Base-by-base conservation (phyloP, 2,113 vertebrate species). In the Notechis scutatus region DNA sequence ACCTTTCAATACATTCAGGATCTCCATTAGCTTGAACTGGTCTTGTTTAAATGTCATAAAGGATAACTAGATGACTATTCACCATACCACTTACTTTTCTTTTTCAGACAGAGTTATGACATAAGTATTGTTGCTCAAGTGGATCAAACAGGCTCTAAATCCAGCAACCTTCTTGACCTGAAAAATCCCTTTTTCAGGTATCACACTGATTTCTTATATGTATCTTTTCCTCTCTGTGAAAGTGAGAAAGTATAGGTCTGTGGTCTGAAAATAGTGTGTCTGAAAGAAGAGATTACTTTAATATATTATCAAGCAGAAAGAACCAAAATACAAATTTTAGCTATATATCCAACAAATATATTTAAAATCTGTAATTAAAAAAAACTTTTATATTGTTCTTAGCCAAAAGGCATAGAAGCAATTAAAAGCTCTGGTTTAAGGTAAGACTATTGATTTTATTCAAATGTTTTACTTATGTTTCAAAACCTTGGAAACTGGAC, bases 141-240 rank as follows among this genome's bases (percentile, higher is more conserved):
- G 69, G 99, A 99, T 97, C 99, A 99, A 98, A 99, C 99, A 0
- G 99, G 99, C 95, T 99, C 99, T 96, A 99, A 99, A 95, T 99
- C 99, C 97, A 99, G 98, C 96, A 99, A 99, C 97, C 98, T 99
- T 91, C 98, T 99, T 96, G 99, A 99, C 95, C 98, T 99, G 97
- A 99, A 99, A 97, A 99, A 99, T 95, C 99, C 99, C 55, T 99
- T 99, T 96, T 99, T 99, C 97, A 99, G 99, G 98, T 99, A 96
- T 96, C 97, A 90, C 11, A 3, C 5, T 23, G 26, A 87, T 10
- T 12, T n/a, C 23, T 5, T 5, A 59, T 21, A 81, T 42, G 20
- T 42, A 81, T 42, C 34, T 81, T 39, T 81, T 34, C 11, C 0
- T 14, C 24, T 57, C 6, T 81, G 34, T 42, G n/a, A 69, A 29